A percentile compares a stretch with the other conserved stretches of the same genome.
These are phyloP conservation scores for Mythimna impura DNA, from an alignment of 2,888 invertebrate species.

Conservation along the genomic window DNA sequence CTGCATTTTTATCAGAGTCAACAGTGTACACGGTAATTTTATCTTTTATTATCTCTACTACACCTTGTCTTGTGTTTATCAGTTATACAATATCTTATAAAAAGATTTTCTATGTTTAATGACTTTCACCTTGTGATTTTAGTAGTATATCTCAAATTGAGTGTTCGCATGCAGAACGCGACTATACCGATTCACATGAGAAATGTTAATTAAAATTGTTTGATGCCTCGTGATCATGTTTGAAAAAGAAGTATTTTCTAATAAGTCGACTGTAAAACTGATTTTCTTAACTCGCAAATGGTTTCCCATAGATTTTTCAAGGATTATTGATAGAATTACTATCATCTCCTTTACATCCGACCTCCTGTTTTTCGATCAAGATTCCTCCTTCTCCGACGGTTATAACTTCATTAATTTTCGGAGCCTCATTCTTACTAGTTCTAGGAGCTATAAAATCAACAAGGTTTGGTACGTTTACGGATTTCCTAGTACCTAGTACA, in stretches of 20 bases:
- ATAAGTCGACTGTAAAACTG: slow-evolving; percentile 3
- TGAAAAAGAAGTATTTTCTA: slow-evolving; percentile 15
- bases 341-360: background rate
- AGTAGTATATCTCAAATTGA: slow-evolving; percentile 49
- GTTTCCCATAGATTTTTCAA: background rate
- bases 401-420: background rate
- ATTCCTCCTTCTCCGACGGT: background rate
- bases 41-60: slow-evolving; percentile 58
- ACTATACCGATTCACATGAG: slow-evolving; percentile 46
- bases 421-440: background rate
- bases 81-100: slow-evolving; percentile 59
- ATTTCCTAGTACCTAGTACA: slow-evolving; percentile 24
- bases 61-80: slow-evolving; percentile 59
- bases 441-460: background rate
- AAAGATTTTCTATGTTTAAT: slow-evolving; percentile 45
- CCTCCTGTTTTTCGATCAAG: too few species aligned
- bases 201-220: slow-evolving; percentile 52
- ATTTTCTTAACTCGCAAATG: background rate
- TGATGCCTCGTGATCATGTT: slow-evolving; percentile 33
- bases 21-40: slow-evolving; percentile 49
- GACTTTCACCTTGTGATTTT: slow-evolving; percentile 59
- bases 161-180: slow-evolving; percentile 55
- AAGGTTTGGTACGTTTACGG: slow-evolving; percentile 1
- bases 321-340: background rate
- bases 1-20: slow-evolving; percentile 67